Evolutionary conservation across 2,797 vertebrate genomes (phyloP).

Genomic region (Premnoplex brunnescens): DNA sequence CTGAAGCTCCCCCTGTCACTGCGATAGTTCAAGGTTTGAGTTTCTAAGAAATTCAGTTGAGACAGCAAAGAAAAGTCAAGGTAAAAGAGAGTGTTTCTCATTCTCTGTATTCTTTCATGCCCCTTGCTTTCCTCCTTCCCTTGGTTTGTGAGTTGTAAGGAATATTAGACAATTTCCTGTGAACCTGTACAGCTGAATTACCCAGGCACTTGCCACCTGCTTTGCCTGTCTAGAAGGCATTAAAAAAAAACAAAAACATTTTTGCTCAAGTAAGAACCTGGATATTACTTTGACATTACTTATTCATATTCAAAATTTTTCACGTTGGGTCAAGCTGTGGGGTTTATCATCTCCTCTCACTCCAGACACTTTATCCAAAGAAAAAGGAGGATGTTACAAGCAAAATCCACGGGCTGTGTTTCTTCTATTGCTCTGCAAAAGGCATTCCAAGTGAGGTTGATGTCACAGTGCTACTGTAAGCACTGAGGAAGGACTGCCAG

Average conservation of each 20-base stretch:
- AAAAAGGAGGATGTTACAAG: not conserved
- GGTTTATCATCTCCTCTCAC: not conserved
- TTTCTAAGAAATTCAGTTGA: not conserved
- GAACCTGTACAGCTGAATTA: not conserved
- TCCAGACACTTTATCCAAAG: rapidly evolving
- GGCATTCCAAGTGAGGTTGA: not conserved
- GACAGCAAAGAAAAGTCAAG: not conserved
- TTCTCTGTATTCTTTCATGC: not conserved
- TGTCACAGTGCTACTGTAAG: not conserved
- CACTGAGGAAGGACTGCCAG: not conserved
- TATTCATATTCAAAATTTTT: not conserved
- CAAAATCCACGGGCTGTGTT: not conserved
- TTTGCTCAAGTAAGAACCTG: not conserved
- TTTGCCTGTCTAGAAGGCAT: not conserved
- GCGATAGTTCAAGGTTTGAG: not conserved
- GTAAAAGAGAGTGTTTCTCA: not conserved
- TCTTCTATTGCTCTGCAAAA: not conserved
- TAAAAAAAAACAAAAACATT: not conserved
- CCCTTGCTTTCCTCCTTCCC: not conserved
- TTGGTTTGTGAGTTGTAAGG: not conserved
- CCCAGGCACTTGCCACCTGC: not conserved
- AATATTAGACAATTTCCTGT: not conserved
- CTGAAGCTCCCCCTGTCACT: not conserved
- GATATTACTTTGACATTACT: not conserved
- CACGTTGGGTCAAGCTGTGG: not conserved